Evolutionary conservation across 2,797 vertebrate species (phyloP), one percentile per base, ranked within the genome.

Genomic region (Xenopus petersii): DNA sequence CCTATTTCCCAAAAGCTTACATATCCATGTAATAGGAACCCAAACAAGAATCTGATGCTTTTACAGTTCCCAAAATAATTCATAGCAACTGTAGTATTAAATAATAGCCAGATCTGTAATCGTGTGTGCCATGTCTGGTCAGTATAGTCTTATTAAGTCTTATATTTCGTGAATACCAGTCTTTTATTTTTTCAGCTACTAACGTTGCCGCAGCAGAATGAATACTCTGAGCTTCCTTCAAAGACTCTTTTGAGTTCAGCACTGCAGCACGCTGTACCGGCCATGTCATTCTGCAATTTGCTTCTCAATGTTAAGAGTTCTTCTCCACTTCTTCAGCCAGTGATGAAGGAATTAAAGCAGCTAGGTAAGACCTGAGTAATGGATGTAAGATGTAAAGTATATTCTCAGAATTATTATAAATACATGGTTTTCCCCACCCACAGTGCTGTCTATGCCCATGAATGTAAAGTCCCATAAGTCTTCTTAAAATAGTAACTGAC

Each of bases 241-340:
- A 82, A 81, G 81, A 80, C 81, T 10, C 63, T 82, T 68, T 80
- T 90, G 75, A 85, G 80, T 60, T 81, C 82, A 81, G 81, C 85
- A 58, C 58, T 74, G 54, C 83, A 87, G 75, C 88, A 86, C 30
- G 75, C 80, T 9, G 67, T 87, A 62, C 82, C 81, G 0, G 84
- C 88, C 70, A 24, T 65, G 71, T 80, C 84, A 15, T 82, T 93
- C 65, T 92, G 89, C 79, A 84, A 81, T 59, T 82, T 93, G 61
- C 83, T 92, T 7, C 85, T 85, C 72, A 74, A 17, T 48, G 56
- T 84, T 80, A 82, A 77, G 5, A 73, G 72, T 24, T 82, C 77
- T 33, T 85, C 84, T 68, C 88, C 86, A 0, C 82, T 80, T 48
- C 84, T 93, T 46, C 84, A 86, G 30, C 81, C 86, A 0, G 73